Conservation (phyloP, 1,140 invertebrate genomes). For the Aphaenogaster floridana region DNA sequence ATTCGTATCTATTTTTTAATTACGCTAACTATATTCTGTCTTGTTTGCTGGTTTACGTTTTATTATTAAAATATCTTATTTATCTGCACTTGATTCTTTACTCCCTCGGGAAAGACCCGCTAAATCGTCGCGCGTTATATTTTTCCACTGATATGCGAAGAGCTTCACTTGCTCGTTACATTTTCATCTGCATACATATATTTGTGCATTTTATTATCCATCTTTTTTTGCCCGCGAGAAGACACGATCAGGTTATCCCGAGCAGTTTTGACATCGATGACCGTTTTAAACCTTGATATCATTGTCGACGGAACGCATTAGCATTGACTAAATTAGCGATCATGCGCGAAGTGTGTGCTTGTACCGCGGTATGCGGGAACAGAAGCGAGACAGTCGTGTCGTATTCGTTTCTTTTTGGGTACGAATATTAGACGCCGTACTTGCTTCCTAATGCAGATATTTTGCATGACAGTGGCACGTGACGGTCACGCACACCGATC, state of each 20-base stretch:
- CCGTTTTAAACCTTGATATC: constrained; percentile 24
- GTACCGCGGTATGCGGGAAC: not conserved
- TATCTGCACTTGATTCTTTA: not conserved
- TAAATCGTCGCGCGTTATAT: not conserved
- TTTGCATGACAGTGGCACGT: constrained; percentile 17
- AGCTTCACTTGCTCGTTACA: not conserved
- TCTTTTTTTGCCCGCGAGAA: not conserved
- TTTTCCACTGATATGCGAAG: not conserved
- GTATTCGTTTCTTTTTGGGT: constrained; percentile 11
- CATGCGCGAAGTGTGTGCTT: constrained; percentile 33
- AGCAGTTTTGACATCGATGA: not conserved
- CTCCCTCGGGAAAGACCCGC: not conserved
- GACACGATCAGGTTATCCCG: constrained; percentile 13
- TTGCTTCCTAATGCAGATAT: constrained; percentile 25
- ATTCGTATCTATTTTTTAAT: not conserved
- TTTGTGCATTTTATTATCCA: constrained; percentile 2
- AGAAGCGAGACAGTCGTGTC: not conserved
- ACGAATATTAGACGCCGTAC: not conserved
- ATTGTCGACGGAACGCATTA: constrained; percentile 37
- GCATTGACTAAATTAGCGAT: constrained; percentile 54
- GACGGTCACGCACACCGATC: not conserved
- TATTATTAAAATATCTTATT: not conserved
- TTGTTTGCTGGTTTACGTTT: not conserved
- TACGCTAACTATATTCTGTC: not conserved
- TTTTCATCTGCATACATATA: not conserved